phyloP scores from a whole-genome alignment of 1,140 invertebrate species.

The Achroia grisella region DNA sequence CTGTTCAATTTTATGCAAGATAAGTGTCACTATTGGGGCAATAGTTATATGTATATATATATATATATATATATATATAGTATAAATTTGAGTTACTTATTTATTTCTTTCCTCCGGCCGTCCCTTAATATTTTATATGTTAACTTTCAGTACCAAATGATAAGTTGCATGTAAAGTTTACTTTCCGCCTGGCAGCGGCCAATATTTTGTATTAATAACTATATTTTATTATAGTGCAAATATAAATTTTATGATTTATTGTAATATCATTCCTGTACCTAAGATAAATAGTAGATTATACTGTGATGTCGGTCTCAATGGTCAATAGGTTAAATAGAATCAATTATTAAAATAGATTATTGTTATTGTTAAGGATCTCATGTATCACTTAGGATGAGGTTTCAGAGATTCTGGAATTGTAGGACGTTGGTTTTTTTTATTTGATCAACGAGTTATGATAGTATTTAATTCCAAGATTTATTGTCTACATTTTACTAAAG shows the following conservation, averaged over 20 bases:
- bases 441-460: slow-evolving; percentile 12
- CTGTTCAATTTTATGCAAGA: slow-evolving; percentile 4
- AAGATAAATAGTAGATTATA: slow-evolving; percentile 69
- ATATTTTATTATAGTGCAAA: slow-evolving; percentile 54
- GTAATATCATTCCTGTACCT: slow-evolving; percentile 70
- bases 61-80: too few relatives aligned
- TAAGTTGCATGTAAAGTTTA: not conserved
- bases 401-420: slow-evolving; percentile 59
- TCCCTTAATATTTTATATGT: slow-evolving; percentile 1
- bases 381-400: slow-evolving; percentile 55
- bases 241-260: slow-evolving; percentile 57
- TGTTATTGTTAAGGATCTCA: slow-evolving; percentile 72
- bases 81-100: not conserved
- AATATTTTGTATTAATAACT: slow-evolving; percentile 15
- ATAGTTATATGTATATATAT: too few relatives aligned
- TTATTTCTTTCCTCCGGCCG: too few relatives aligned
- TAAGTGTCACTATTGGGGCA: slow-evolving; percentile 42
- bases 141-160: not conserved
- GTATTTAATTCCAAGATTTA: slow-evolving; percentile 22
- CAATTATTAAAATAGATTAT: slow-evolving; percentile 67
- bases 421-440: slow-evolving; percentile 37
- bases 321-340: slow-evolving; percentile 67
- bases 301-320: slow-evolving; percentile 70
- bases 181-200: slow-evolving; percentile 46
- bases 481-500: not conserved